These are phyloP conservation scores for Eriosoma lanigerum DNA, from an alignment of 1,140 invertebrate species.

Conservation along the genomic window DNA sequence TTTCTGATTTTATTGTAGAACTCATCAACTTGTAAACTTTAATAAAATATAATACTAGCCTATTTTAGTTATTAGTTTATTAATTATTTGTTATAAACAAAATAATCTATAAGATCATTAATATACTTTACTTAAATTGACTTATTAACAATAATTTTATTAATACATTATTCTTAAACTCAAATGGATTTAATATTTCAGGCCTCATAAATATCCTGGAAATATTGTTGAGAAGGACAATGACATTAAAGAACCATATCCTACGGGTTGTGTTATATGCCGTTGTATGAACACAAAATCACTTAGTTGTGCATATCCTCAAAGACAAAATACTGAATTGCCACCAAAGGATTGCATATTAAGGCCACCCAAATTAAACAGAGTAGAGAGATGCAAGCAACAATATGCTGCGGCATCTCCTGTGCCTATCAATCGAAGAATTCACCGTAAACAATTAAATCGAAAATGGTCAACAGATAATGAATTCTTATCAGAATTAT, in stretches of 20 bases:
- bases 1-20: too few species aligned
- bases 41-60: not conserved
- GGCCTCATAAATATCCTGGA: conserved; percentile 34
- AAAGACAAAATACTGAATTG: conserved; percentile 19
- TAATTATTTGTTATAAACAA: not conserved
- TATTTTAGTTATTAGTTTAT: not conserved
- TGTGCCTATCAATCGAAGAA: conserved; percentile 31
- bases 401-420: conserved; percentile 42
- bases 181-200: not conserved
- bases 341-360: conserved; percentile 35
- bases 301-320: conserved; percentile 34
- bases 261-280: conserved; percentile 41
- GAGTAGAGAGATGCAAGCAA: conserved; percentile 34
- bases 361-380: conserved; percentile 40
- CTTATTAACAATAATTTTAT: not conserved
- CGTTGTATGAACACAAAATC: conserved; percentile 46
- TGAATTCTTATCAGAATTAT: conserved; percentile 34
- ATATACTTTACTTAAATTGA: not conserved
- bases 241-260: conserved; percentile 26
- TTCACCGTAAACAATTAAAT: conserved; percentile 37
- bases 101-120: not conserved
- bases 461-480: conserved; percentile 29
- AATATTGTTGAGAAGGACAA: conserved; percentile 34
- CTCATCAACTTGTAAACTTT: too few species aligned
- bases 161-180: not conserved